phyloP scores from a whole-genome alignment of 2,888 invertebrate genomes.

The Oligia fasciuncula region DNA sequence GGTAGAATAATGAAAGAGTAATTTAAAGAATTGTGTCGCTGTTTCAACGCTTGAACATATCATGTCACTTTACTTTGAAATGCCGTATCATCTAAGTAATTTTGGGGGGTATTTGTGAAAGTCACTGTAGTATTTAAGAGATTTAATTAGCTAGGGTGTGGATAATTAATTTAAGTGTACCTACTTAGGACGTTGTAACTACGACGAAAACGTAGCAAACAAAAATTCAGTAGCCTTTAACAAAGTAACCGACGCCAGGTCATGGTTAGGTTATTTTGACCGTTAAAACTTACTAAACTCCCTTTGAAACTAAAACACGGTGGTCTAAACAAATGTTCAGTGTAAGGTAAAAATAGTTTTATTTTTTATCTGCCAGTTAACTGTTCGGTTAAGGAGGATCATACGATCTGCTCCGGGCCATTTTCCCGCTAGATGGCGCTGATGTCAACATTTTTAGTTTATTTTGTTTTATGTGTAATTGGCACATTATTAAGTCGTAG shows the following conservation, averaged over 20 bases:
- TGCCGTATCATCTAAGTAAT: constrained; percentile 23
- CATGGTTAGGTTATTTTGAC: constrained; percentile 8
- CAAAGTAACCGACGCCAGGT: background rate
- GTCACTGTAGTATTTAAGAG: background rate
- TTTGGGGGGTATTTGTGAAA: constrained; percentile 10
- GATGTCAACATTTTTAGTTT: too few relatives aligned
- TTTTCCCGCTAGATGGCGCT: too few relatives aligned
- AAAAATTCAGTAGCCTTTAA: constrained; percentile 13
- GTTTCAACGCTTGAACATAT: constrained; percentile 21
- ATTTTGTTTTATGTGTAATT: too few relatives aligned
- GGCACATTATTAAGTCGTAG: too few relatives aligned
- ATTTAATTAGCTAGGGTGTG: constrained; percentile 6
- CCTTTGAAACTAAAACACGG: constrained; percentile 42
- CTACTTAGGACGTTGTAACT: background rate
- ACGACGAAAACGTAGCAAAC: background rate
- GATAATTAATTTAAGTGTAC: background rate
- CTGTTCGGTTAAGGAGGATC: constrained; percentile 58
- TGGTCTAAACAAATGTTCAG: constrained; percentile 54
- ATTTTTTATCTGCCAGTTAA: constrained; percentile 61
- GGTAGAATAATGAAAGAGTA: constrained; percentile 38
- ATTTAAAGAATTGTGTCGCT: constrained; percentile 40
- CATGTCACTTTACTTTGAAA: constrained; percentile 32
- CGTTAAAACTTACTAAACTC: constrained; percentile 6
- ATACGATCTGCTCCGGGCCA: too few relatives aligned
- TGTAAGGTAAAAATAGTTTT: constrained; percentile 62